These are phyloP conservation scores for Dysidea cf. avara DNA, from an alignment of 37 sponge, comb jelly and placozoan species.

Conservation along the genomic window DNA sequence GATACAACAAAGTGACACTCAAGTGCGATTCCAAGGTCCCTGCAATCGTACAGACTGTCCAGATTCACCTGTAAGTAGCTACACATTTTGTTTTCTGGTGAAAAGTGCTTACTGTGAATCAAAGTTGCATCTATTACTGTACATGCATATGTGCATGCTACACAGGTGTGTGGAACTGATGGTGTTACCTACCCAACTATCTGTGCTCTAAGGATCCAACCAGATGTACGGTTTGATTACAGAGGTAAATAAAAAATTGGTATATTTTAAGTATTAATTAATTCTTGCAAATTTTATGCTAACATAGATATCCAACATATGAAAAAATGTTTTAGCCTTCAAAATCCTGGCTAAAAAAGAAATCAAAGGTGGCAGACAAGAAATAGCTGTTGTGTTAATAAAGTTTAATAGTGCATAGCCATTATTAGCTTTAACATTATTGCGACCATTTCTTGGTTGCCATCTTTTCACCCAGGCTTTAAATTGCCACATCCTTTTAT, in stretches of 20 bases:
- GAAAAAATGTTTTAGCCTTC: too few species aligned
- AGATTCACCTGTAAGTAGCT: constrained; percentile 29
- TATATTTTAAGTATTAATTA: too few species aligned
- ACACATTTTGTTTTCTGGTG: not conserved
- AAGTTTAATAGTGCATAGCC: too few species aligned
- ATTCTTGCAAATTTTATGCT: too few species aligned
- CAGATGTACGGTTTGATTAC: constrained; percentile 40
- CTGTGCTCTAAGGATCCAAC: constrained; percentile 30
- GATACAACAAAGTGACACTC: constrained; percentile 22
- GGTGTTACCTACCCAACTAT: constrained; percentile 47
- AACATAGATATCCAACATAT: too few species aligned
- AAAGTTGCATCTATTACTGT: not conserved
- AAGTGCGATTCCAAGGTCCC: constrained; percentile 24
- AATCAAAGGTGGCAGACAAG: too few species aligned
- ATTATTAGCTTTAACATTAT: too few species aligned
- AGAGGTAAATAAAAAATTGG: constrained; percentile 19
- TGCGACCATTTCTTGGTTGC: too few species aligned
- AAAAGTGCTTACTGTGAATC: not conserved
- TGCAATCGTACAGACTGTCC: constrained; percentile 25
- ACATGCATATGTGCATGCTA: not conserved
- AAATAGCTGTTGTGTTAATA: too few species aligned
- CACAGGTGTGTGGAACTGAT: constrained; percentile 58
- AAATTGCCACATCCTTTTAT: too few species aligned
- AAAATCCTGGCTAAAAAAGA: too few species aligned
- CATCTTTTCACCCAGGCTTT: too few species aligned